Conservation (phyloP, 1,140 invertebrate genomes). For the Nasonia vitripennis region DNA sequence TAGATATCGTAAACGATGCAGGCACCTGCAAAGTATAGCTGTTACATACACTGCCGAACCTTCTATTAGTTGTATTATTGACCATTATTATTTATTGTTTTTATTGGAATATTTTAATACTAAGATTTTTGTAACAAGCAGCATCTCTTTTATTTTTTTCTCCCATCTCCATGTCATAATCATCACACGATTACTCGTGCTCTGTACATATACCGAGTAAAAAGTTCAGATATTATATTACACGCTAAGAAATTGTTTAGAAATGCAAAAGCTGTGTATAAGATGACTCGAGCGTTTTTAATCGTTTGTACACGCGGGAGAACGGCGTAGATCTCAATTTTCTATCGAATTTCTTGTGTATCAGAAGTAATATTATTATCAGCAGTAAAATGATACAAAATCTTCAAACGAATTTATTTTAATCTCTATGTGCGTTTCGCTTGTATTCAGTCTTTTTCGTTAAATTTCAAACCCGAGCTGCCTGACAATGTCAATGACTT, state of each 20-base stretch:
- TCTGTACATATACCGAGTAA: background rate
- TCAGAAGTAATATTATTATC: constrained; percentile 11
- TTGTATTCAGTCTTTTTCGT: background rate
- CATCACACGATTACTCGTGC: background rate
- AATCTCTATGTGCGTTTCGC: background rate
- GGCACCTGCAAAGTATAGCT: constrained; percentile 70
- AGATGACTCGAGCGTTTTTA: background rate
- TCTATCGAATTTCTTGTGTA: constrained; percentile 29
- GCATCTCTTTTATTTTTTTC: constrained; percentile 51
- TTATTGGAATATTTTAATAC: constrained; percentile 76
- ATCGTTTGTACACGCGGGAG: constrained; percentile 1
- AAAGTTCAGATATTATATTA: constrained; percentile 36
- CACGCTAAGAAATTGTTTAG: background rate
- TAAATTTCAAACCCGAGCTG: background rate
- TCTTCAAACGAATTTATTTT: background rate
- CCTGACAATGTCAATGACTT: constrained; percentile 35
- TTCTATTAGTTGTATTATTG: constrained; percentile 72
- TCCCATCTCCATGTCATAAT: constrained; percentile 22
- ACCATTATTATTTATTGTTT: constrained; percentile 75
- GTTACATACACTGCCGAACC: constrained; percentile 74
- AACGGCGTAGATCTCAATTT: background rate
- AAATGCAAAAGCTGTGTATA: background rate
- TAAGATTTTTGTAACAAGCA: constrained; percentile 75
- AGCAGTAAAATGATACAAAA: constrained; percentile 7
- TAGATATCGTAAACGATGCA: constrained; percentile 70